Percentiles rank a stretch among this genome's conserved stretches.
Evolutionary conservation across 2,888 invertebrate species (phyloP).

Genomic region (Euclidia mi): DNA sequence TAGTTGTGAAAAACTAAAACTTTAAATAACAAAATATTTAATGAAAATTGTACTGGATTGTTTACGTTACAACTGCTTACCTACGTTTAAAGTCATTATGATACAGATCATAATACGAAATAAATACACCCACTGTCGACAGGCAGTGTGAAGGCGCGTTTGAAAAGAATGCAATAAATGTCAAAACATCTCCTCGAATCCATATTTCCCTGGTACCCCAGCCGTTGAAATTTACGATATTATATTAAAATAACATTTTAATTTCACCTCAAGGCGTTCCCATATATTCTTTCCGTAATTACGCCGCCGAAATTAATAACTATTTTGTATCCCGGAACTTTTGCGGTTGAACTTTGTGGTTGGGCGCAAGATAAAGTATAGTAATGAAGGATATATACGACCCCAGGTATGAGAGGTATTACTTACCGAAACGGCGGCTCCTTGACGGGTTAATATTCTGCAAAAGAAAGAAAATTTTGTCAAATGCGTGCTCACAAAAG

Average conservation of each 20-base stretch:
- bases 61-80: no score
- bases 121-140: no score
- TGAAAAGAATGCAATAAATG: conserved; percentile 7
- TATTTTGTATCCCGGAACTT: conserved; percentile 48
- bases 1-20: no score
- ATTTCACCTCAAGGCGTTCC: conserved; percentile 43
- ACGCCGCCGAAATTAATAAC: conserved; percentile 56
- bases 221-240: conserved; percentile 43
- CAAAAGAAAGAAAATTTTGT: conserved; percentile 36
- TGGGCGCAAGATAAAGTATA: conserved; percentile 50
- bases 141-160: background rate
- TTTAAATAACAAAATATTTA: no score
- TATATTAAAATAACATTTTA: conserved; percentile 49
- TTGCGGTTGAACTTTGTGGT: conserved; percentile 57
- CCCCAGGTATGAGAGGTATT: conserved; percentile 50
- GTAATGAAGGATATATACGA: conserved; percentile 51
- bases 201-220: conserved; percentile 25
- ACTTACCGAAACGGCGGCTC: conserved; percentile 53
- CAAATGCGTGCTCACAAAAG: conserved; percentile 9
- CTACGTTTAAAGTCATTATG: no score
- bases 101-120: no score
- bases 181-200: conserved; percentile 17
- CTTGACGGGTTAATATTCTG: conserved; percentile 49
- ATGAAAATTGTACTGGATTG: no score
- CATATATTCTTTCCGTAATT: conserved; percentile 58